Percentiles rank a stretch among this genome's conserved stretches.
phyloP scores from a whole-genome alignment of 30 jellyfish, hydroid and myxozoan species.

The Chrysaora quinquecirrha region DNA sequence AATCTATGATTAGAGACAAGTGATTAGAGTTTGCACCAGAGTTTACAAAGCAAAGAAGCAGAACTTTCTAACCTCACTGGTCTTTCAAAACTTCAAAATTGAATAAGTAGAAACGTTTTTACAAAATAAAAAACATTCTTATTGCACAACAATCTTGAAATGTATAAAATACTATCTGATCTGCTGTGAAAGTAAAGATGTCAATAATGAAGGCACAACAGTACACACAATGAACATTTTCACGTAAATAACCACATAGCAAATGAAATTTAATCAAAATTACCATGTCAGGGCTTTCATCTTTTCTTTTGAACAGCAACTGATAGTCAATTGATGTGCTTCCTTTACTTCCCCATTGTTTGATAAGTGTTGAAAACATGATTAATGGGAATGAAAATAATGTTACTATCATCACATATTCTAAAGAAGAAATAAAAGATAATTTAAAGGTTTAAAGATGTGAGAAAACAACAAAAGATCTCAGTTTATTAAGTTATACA shows the following conservation, averaged over 20 bases:
- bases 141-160: background rate
- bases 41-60: too few relatives aligned
- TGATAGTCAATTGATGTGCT: conserved; percentile 20
- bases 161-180: too few relatives aligned
- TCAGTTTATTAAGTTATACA: too few relatives aligned
- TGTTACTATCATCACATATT: conserved; percentile 35
- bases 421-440: conserved; percentile 36
- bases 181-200: too few relatives aligned
- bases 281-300: conserved; percentile 77
- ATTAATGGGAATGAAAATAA: conserved; percentile 67
- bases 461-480: background rate
- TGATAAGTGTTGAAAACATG: conserved; percentile 50
- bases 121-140: background rate
- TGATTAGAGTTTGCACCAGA: too few relatives aligned
- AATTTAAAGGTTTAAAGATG: background rate
- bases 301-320: conserved; percentile 68
- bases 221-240: background rate
- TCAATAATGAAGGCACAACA: too few relatives aligned
- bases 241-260: background rate
- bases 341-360: conserved; percentile 49
- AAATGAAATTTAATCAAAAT: background rate
- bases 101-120: too few relatives aligned
- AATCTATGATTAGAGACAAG: conserved; percentile 21
- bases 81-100: background rate
- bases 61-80: too few relatives aligned